phyloP scores from a whole-genome alignment of 2,888 invertebrate genomes.

The Pseudococcus jackbeardsleyi region DNA sequence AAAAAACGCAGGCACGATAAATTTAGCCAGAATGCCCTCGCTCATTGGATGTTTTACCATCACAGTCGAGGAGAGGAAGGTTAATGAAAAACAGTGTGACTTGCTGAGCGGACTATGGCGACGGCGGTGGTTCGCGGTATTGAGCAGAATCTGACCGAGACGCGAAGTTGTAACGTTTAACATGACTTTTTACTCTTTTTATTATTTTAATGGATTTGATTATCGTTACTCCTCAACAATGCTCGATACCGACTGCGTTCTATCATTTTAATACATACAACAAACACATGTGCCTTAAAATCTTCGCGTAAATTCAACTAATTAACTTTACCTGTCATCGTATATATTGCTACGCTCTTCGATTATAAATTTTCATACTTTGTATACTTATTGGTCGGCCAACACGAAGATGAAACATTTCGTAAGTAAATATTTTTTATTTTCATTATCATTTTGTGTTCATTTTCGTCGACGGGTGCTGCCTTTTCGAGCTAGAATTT shows the following conservation, averaged over 20 bases:
- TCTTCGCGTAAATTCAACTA: not conserved
- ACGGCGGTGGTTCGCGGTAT: conserved; percentile 4
- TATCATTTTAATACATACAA: not conserved
- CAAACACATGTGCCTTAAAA: conserved; percentile 29
- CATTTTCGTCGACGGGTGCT: no score
- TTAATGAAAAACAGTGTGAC: not conserved
- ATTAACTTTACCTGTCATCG: not conserved
- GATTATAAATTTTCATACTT: not conserved
- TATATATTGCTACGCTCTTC: not conserved
- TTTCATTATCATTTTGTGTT: not conserved
- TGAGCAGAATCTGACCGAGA: conserved; percentile 46
- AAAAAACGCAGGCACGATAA: not conserved
- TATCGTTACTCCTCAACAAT: conserved; percentile 29
- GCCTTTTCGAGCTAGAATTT: not conserved
- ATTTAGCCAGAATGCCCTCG: not conserved
- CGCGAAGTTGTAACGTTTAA: conserved; percentile 48
- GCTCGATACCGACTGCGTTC: conserved; percentile 30
- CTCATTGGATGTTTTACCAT: conserved; percentile 26
- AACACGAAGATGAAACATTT: not conserved
- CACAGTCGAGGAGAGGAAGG: conserved; percentile 7
- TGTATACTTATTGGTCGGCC: not conserved
- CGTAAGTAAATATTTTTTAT: conserved; percentile 32
- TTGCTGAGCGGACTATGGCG: not conserved
- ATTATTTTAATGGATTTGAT: conserved; percentile 45
- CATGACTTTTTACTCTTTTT: conserved; percentile 22